phyloP scores from a whole-genome alignment of 2,797 vertebrate species.

The Sebastes cheni region DNA sequence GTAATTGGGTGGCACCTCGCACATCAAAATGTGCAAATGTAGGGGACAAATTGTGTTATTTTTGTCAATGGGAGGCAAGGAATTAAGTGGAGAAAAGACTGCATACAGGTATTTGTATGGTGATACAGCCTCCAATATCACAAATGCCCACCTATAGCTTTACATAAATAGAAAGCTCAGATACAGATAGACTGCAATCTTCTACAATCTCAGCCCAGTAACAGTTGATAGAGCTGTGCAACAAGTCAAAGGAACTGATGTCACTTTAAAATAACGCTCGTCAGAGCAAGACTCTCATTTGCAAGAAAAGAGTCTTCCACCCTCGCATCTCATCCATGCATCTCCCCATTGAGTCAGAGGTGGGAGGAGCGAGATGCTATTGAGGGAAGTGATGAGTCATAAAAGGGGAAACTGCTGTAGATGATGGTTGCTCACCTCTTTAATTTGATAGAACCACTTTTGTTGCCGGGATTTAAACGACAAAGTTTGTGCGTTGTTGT shows the following conservation, averaged over 20 bases:
- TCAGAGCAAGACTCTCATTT: neutral
- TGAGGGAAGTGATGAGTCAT: neutral
- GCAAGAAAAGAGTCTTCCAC: neutral
- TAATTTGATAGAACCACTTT: neutral
- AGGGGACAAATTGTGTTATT: neutral
- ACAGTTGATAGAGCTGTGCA: neutral
- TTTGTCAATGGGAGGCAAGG: neutral
- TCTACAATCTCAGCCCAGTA: neutral
- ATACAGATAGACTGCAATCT: neutral
- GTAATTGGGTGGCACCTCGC: neutral
- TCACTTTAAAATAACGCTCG: neutral
- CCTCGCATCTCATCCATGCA: neutral
- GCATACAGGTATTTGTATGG: neutral
- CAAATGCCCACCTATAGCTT: neutral
- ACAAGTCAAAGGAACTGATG: neutral
- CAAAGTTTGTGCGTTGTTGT: neutral
- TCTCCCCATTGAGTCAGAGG: neutral
- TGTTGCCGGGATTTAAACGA: neutral
- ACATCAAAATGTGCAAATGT: neutral
- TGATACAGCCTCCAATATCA: neutral
- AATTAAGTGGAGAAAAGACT: neutral
- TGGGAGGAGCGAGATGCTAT: neutral
- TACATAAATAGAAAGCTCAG: neutral
- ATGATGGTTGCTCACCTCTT: neutral
- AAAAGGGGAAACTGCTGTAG: neutral